Conservation (phyloP, 2,888 invertebrate genomes). For the Drosophila robusta region DNA sequence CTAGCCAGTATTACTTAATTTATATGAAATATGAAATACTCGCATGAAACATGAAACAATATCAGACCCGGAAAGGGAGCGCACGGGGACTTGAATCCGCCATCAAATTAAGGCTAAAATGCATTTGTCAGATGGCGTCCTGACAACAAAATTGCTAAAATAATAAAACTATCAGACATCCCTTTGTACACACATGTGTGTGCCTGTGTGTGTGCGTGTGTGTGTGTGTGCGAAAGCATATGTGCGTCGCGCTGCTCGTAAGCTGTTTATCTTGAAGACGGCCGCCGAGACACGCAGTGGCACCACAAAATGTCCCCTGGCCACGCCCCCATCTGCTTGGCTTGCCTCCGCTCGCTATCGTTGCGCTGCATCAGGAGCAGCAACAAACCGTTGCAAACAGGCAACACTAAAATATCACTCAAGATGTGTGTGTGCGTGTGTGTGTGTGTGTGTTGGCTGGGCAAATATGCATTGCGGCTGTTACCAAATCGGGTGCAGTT, state of each 20-base stretch:
- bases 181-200: conserved; percentile 22
- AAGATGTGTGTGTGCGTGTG: conserved; percentile 41
- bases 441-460: conserved; percentile 28
- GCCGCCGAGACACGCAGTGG: conserved; percentile 32
- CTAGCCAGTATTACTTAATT: conserved; percentile 67
- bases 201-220: neutral
- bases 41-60: conserved; percentile 30
- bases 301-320: conserved; percentile 50
- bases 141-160: conserved; percentile 58
- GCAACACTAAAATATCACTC: conserved; percentile 74
- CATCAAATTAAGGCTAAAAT: conserved; percentile 73
- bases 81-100: conserved; percentile 28
- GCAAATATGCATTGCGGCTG: conserved; percentile 75
- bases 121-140: conserved; percentile 55
- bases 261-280: conserved; percentile 53
- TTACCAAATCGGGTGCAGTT: conserved; percentile 78
- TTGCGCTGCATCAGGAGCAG: conserved; percentile 20
- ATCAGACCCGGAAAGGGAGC: conserved; percentile 11
- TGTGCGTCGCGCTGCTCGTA: conserved; percentile 19
- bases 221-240: neutral
- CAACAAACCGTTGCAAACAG: conserved; percentile 59
- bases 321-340: conserved; percentile 15
- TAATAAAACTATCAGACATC: conserved; percentile 55
- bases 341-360: conserved; percentile 19
- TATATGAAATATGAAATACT: conserved; percentile 64